Evolutionary conservation across 2,888 invertebrate genomes (phyloP), one percentile per base, ranked within the genome.

Genomic region (Pyrrhosoma nymphula): DNA sequence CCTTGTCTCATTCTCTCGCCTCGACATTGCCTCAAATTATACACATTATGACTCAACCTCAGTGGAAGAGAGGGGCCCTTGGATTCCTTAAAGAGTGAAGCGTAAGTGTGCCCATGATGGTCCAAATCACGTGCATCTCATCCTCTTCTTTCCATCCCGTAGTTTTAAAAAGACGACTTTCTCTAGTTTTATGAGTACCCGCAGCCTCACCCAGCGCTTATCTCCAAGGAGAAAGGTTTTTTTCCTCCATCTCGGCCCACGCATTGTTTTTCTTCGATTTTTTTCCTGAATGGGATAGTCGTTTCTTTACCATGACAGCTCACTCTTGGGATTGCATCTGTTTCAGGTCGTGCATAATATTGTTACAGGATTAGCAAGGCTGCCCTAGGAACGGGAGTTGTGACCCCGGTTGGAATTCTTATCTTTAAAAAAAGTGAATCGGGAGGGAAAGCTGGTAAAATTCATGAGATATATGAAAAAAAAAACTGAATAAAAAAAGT

Each of bases 11-110:
- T 56, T 89, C 47, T 89, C 89, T 89, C 89, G n/a, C n/a, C 35
- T 89, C 55, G 20, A 6, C 55, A 18, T 89, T 56, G n/a, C 89
- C 23, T 89, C 55, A 89, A 89, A 89, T 89, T 89, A 89, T 56
- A 89, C 26, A 89, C 89, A 89, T 89, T 89, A 89, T 89, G 89
- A 89, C 89, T 89, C 47, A 56, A n/a, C 55, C 10, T 8, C 8
- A 1, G 56, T 16, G 26, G n/a, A 16, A n/a, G 89, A 89, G 55
- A 89, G n/a, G 82, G 35, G 20, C 20, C 56, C 26, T 89, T 55
- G 55, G 56, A 56, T 56, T 89, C 56, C 47, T 56, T 56, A 89
- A 89, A 89, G 14, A n/a, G 89, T 89, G 23, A 82, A 82, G 35
- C 82, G 82, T 35, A 82, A 30, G 55, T 89, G 18, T 56, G 55